Evolutionary conservation across 2,113 vertebrate genomes (phyloP).

Genomic region (Gallinago paraguaiae): DNA sequence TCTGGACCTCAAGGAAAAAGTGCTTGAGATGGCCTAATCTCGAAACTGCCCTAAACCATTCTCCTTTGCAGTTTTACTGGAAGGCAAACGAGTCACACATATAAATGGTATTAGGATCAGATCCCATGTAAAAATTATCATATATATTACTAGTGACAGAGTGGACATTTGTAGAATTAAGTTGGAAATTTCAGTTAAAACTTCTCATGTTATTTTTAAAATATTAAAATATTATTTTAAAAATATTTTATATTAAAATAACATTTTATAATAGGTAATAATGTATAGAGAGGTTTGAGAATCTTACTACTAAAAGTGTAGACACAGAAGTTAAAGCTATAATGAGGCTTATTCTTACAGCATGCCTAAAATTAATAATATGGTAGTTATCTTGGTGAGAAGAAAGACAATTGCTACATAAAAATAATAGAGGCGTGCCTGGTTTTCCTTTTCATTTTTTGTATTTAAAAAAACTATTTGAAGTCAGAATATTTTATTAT

Average conservation of each 20-base stretch:
- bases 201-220: background rate
- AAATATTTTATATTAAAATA: background rate
- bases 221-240: background rate
- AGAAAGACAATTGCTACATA: background rate
- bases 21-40: background rate
- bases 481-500: background rate
- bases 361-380: background rate
- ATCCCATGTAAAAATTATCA: background rate
- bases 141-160: background rate
- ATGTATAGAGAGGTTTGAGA: background rate
- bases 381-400: background rate
- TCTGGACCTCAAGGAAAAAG: background rate
- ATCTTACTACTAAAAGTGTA: background rate
- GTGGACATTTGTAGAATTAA: background rate
- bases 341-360: background rate
- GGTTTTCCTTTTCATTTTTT: background rate
- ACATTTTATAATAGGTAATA: background rate
- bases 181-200: background rate
- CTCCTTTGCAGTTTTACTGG: background rate
- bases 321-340: background rate
- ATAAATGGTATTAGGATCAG: background rate
- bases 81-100: background rate
- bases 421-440: background rate
- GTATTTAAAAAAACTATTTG: background rate
- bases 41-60: background rate